These are phyloP conservation scores for Atopsyche davidsoni DNA, from an alignment of 1,140 invertebrate genomes.

Conservation along the genomic window DNA sequence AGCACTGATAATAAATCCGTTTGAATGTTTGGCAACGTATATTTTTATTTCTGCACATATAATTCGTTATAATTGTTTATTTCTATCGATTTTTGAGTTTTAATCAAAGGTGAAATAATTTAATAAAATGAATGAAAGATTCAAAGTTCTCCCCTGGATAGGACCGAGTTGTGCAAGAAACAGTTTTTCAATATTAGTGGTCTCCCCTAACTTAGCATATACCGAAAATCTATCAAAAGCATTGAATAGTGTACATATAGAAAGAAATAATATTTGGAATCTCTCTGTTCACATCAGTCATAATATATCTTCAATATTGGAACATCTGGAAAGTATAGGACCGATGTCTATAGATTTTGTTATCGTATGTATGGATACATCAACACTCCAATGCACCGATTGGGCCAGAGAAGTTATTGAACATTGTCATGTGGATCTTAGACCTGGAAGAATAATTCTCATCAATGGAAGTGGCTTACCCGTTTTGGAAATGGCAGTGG, in stretches of 20 bases:
- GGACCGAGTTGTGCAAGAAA: constrained; percentile 21
- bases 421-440: constrained; percentile 12
- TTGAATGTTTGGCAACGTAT: too few relatives aligned
- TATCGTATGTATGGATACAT: constrained; percentile 19
- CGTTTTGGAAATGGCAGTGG: constrained; percentile 14
- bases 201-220: constrained; percentile 15
- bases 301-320: constrained; percentile 13
- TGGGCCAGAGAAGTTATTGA: constrained; percentile 11
- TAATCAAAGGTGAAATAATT: too few relatives aligned
- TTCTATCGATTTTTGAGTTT: too few relatives aligned
- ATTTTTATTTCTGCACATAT: too few relatives aligned
- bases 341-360: constrained; percentile 16
- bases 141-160: constrained; percentile 19
- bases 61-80: too few relatives aligned
- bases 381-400: constrained; percentile 13
- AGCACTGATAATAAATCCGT: too few relatives aligned
- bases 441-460: constrained; percentile 15
- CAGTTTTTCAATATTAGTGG: constrained; percentile 18
- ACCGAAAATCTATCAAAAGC: constrained; percentile 10
- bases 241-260: constrained; percentile 6
- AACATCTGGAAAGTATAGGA: constrained; percentile 10
- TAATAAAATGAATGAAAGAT: background rate
- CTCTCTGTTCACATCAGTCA: constrained; percentile 13
- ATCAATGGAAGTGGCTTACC: constrained; percentile 20
- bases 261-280: constrained; percentile 14